phyloP scores from a whole-genome alignment of 2,797 vertebrate species.

The Hephaestus fuliginosus region DNA sequence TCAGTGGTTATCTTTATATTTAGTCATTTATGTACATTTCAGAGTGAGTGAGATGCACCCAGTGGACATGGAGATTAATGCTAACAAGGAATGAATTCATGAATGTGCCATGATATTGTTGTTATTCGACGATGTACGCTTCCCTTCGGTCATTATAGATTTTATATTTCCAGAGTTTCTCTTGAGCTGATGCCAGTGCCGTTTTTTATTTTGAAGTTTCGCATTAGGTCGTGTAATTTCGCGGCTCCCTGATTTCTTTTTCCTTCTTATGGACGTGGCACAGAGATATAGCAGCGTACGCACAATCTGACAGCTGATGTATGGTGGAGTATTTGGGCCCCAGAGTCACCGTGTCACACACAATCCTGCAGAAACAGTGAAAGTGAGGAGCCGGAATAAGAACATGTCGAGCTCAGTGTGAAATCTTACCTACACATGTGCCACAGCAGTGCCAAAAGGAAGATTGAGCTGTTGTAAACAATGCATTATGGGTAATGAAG shows the following conservation, averaged over 20 bases:
- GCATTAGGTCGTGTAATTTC: not conserved
- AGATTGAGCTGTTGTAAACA: not conserved
- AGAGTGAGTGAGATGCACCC: not conserved
- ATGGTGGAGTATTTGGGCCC: not conserved
- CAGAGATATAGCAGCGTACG: not conserved
- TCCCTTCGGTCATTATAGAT: not conserved
- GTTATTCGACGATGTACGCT: not conserved
- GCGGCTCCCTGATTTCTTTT: not conserved
- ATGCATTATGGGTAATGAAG: conserved; percentile 16
- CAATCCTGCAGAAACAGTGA: not conserved
- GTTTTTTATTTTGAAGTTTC: conserved; percentile 2
- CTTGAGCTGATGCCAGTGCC: not conserved
- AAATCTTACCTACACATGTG: conserved; percentile 25
- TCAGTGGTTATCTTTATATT: not conserved
- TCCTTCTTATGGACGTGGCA: conserved; percentile 16
- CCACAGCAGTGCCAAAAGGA: conserved; percentile 70
- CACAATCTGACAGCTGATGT: conserved; percentile 5
- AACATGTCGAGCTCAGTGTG: conserved; percentile 5
- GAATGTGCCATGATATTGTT: conserved; percentile 13
- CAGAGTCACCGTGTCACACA: conserved; percentile 6
- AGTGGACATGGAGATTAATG: not conserved
- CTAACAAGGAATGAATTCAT: conserved; percentile 17
- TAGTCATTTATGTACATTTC: not conserved
- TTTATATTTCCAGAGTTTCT: conserved; percentile 2
- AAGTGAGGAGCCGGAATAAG: conserved; percentile 12